These are phyloP conservation scores for Salvelinus fontinalis DNA, from an alignment of 2,113 vertebrate species.

Conservation along the genomic window DNA sequence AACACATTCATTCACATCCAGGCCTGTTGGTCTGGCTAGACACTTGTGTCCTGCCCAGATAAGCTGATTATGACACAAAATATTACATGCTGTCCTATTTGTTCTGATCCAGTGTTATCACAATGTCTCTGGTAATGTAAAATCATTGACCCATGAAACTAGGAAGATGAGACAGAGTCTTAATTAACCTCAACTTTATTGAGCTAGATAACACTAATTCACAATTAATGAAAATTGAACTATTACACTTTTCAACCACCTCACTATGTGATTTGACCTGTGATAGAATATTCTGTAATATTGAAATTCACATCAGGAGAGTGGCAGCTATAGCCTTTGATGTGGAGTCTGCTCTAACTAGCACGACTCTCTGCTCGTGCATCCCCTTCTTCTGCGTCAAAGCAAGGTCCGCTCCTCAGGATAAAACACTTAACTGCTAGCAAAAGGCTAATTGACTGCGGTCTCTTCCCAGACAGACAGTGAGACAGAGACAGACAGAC, in stretches of 20 bases:
- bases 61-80: constrained; percentile 70
- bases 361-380: neutral
- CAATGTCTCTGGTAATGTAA: constrained; percentile 49
- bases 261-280: no score
- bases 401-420: constrained; percentile 16
- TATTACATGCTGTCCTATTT: constrained; percentile 69
- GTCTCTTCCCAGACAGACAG: constrained; percentile 20
- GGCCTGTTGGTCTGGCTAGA: constrained; percentile 60
- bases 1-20: constrained; percentile 63
- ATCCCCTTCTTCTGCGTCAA: constrained; percentile 3
- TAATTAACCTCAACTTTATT: constrained; percentile 39
- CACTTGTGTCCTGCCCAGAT: constrained; percentile 59
- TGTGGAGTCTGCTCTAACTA: constrained; percentile 8
- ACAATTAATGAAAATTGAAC: no score
- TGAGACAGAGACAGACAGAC: neutral
- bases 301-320: constrained; percentile 25
- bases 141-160: constrained; percentile 57
- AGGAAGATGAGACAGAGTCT: constrained; percentile 53
- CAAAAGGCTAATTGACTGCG: constrained; percentile 29
- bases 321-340: constrained; percentile 11
- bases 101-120: constrained; percentile 67
- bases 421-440: constrained; percentile 23
- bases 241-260: no score
- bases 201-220: no score
- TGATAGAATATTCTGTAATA: constrained; percentile 6